Evolutionary conservation across 2,888 invertebrate genomes (phyloP), one percentile per base, ranked within the genome.

Genomic region (Brachypterus glaber): DNA sequence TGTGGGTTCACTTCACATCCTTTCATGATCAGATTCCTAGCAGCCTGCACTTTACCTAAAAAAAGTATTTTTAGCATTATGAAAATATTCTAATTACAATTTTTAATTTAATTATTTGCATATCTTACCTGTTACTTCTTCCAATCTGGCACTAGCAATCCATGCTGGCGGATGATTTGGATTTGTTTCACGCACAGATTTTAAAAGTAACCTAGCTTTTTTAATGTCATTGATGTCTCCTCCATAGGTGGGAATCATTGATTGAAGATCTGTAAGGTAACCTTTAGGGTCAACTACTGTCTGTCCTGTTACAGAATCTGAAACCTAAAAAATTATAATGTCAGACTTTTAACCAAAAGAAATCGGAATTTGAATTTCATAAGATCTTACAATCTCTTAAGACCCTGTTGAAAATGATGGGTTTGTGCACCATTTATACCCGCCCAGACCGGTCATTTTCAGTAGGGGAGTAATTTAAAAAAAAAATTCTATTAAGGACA

Each of bases 261-360:
- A 95, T 60, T 98, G 96, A 32, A 99, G 70, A 65, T 98, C 98
- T 0, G 98, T 99, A n/a, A 99, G 74, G 62, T 99, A 99, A 2
- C 98, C 98, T 65, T 98, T 98, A 0, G 98, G 98, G 69, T 99
- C 98, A 0, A 99, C 96, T 0, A 98, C 97, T 0, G 98, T 99
- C 69, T 99, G 98, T 0, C 98, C 98, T 2, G 90, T 88, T 1
- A 99, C 97, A 0, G 97, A 97, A 67, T 99, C 98, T 0, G 98
- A 96, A 26, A 70, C 69, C 73, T 95, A 90, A 2, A 25, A 43
- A 39, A 18, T 24, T 33, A 30, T 5, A 34, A 16, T 21, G 15
- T 31, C 4, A 21, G 17, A 11, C 3, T 12, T 17, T 30, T 29
- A n/a, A n/a, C n/a, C n/a, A n/a, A n/a, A n/a, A n/a, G n/a, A n/a